These are phyloP conservation scores for Sinonovacula constricta DNA, from an alignment of 1,140 invertebrate species.

Conservation along the genomic window DNA sequence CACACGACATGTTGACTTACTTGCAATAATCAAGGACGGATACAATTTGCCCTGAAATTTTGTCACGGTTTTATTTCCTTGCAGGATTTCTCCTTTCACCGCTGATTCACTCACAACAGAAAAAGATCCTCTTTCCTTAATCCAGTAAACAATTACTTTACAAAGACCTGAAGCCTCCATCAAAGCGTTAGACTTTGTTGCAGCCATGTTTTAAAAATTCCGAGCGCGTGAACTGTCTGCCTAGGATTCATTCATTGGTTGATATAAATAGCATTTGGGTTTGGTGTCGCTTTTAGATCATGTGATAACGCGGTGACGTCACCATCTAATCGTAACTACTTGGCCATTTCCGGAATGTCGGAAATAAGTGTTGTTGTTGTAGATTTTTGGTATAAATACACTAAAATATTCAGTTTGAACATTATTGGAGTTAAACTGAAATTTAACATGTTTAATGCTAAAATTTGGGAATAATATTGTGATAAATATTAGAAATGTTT, in stretches of 20 bases:
- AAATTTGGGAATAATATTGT: constrained; percentile 8
- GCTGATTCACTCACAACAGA: constrained; percentile 31
- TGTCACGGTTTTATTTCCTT: constrained; percentile 20
- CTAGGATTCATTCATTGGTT: constrained; percentile 28
- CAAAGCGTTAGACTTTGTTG: constrained; percentile 28
- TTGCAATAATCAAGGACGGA: constrained; percentile 32
- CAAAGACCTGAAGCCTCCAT: constrained; percentile 23
- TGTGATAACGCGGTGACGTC: not conserved
- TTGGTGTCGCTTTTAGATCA: constrained; percentile 27
- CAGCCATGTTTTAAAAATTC: constrained; percentile 9
- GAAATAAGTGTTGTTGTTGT: constrained; percentile 26
- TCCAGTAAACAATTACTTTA: constrained; percentile 37
- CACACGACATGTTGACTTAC: constrained; percentile 9
- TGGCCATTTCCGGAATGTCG: constrained; percentile 22
- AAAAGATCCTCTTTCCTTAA: constrained; percentile 9
- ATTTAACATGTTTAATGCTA: constrained; percentile 26
- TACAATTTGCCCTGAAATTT: constrained; percentile 34
- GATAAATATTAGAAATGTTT: constrained; percentile 16
- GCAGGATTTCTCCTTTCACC: constrained; percentile 23
- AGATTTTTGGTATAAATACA: constrained; percentile 8
- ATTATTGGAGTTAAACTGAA: not conserved
- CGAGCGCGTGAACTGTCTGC: constrained; percentile 4
- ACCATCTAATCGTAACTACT: constrained; percentile 19
- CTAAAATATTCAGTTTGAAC: constrained; percentile 17
- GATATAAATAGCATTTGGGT: constrained; percentile 14